Percentiles rank a stretch among this genome's conserved stretches.
phyloP scores from a whole-genome alignment of 1,140 invertebrate species.

The Colletes latitarsis region DNA sequence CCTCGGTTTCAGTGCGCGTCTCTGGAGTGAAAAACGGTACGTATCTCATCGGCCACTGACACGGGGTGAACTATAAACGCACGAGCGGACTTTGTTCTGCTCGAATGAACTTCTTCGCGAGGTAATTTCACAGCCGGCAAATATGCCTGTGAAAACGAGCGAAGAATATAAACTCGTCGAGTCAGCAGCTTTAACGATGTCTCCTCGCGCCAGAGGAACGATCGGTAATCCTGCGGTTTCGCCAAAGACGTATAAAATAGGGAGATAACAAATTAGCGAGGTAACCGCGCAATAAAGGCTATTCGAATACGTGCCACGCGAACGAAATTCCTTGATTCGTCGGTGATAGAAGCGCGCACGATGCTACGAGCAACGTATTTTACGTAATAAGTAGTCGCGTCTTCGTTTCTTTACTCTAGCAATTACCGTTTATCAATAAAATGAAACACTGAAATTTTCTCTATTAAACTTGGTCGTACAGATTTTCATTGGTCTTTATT shows the following conservation, averaged over 20 bases:
- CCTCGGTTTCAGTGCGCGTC: not conserved
- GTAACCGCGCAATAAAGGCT: constrained; percentile 19
- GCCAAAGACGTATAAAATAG: constrained; percentile 46
- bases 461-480: too few relatives aligned
- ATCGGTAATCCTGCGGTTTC: constrained; percentile 50
- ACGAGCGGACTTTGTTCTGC: constrained; percentile 24
- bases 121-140: constrained; percentile 48
- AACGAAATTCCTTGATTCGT: constrained; percentile 18
- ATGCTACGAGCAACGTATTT: constrained; percentile 10
- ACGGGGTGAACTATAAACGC: constrained; percentile 38
- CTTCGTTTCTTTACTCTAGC: not conserved
- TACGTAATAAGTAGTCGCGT: not conserved
- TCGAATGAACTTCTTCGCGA: constrained; percentile 25
- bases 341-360: not conserved
- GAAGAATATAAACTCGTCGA: constrained; percentile 52
- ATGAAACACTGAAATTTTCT: not conserved
- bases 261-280: constrained; percentile 46
- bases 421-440: not conserved
- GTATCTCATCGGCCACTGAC: constrained; percentile 33
- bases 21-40: constrained; percentile 19
- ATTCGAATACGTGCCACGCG: constrained; percentile 6
- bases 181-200: constrained; percentile 61
- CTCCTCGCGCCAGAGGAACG: constrained; percentile 27
- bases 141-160: constrained; percentile 35
- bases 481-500: too few relatives aligned